Evolutionary conservation across 2,113 vertebrate genomes (phyloP), one percentile per base, ranked within the genome.

Genomic region (cat (Felis catus)): DNA sequence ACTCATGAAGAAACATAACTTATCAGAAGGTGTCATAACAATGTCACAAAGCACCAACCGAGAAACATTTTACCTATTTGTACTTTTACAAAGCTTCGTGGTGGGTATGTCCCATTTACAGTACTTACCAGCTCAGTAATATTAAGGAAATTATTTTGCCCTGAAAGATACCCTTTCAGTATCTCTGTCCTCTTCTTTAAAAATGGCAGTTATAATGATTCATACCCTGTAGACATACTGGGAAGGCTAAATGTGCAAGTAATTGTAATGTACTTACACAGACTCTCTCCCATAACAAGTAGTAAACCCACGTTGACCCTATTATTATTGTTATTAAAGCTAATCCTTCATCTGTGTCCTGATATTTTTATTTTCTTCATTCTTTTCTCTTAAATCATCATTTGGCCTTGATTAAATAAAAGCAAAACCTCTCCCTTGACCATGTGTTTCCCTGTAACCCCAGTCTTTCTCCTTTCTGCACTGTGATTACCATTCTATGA

Each of bases 211-310:
- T 41, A 63, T 23, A 68, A n/a, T 74, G 82, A 73, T 16, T 39
- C 6, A 14, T 55, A 23, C 2, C 4, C 66, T 19, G 18, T 18
- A 48, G 36, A 66, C 33, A 58, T 31, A 9, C 10, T 79, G 41
- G n/a, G 41, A 70, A 78, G 36, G 33, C 71, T 36, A 89, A 85
- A 27, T 36, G n/a, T 66, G 5, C 13, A 48, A 27, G 25, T 41
- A 63, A 41, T 33, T 39, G 4, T 18, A 63, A 36, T 15, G 7
- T 33, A 31, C 7, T 65, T 25, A 45, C 19, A 25, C 18, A 36
- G 45, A 48, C 6, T 55, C 55, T 68, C 6, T 1, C 15, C 9
- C n/a, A 4, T 0, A 1, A 1, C 14, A 55, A 73, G 27, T 31
- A 14, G 3, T 31, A 33, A 41, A 58, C 3, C 39, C 11, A 23